Percentiles rank a stretch among this genome's conserved stretches.
Conservation (phyloP, 2,888 invertebrate genomes). For the Autographa pulchrina region DNA sequence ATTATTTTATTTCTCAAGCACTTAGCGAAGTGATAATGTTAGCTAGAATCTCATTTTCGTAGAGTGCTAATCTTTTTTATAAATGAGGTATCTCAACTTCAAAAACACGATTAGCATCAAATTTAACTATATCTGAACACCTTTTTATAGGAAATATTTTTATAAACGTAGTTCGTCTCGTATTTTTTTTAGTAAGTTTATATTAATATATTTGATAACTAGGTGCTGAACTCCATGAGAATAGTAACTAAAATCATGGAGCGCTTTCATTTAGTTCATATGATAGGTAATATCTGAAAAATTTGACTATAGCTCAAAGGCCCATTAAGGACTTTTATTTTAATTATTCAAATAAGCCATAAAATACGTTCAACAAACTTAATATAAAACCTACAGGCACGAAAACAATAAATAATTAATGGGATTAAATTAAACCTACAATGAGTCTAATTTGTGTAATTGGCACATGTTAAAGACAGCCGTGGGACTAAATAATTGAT, state of each 20-base stretch:
- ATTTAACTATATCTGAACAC: background rate
- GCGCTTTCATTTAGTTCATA: no score
- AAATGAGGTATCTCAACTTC: background rate
- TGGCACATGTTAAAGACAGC: slow-evolving; percentile 35
- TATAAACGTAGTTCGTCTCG: no score
- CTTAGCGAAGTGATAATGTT: background rate
- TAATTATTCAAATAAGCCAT: no score
- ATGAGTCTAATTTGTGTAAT: slow-evolving; percentile 30
- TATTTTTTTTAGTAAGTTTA: no score
- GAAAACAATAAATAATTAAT: background rate
- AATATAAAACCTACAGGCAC: background rate
- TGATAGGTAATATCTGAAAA: no score
- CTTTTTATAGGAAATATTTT: background rate
- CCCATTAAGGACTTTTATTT: no score
- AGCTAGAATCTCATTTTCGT: background rate
- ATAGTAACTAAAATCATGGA: no score
- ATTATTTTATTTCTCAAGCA: background rate
- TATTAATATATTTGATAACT: no score
- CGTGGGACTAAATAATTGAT: slow-evolving; percentile 48
- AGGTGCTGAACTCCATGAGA: no score
- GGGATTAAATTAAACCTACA: slow-evolving; percentile 6
- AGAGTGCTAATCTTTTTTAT: background rate
- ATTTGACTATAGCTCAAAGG: no score
- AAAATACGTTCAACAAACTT: background rate
- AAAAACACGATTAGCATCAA: slow-evolving; percentile 5